Base-by-base conservation (phyloP, 2,113 vertebrate genomes). In the Psittacus erithacus region DNA sequence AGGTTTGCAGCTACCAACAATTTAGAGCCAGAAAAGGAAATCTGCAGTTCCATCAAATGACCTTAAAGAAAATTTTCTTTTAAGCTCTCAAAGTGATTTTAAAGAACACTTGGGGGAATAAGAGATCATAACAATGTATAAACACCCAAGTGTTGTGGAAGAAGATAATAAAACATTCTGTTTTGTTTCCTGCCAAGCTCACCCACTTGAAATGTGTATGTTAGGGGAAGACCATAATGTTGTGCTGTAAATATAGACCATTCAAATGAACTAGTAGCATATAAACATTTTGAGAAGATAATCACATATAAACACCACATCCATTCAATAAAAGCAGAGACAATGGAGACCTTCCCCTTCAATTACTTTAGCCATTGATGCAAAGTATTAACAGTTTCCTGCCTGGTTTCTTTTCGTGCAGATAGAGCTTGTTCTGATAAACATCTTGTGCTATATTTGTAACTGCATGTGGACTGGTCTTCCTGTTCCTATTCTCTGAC, bases 261-360 rank as follows among this genome's bases (percentile, higher is more conserved):
- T 96, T 96, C 95, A 95, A 88, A 94, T 78, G 39, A 91, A 77
- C 62, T 35, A 88, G n/a, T n/a, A 69, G 84, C 88, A 85, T n/a
- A 82, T 47, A 91, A 96, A 82, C 52, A 88, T 95, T 94, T 96
- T 96, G 89, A 96, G 96, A 98, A 96, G 95, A 98, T 97, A 98
- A 98, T 97, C 96, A 98, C 96, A 98, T 97, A 97, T 94, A 97
- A 98, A 97, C 83, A 93, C 12, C 73, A 78, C 33, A 84, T 28
- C 43, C 77, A 71, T 35, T 86, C 92, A 92, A 23, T 20, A 67
- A 68, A 91, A 75, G 1, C 76, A 97, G 91, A 97, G 95, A 98
- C 98, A 98, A 95, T 95, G 92, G 95, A 95, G 79, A 92, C 97
- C 97, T 98, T 98, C 97, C 98, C 98, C 96, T 98, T 98, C 97